Base-by-base conservation (phyloP, 2,888 invertebrate genomes). In the Automeris io region DNA sequence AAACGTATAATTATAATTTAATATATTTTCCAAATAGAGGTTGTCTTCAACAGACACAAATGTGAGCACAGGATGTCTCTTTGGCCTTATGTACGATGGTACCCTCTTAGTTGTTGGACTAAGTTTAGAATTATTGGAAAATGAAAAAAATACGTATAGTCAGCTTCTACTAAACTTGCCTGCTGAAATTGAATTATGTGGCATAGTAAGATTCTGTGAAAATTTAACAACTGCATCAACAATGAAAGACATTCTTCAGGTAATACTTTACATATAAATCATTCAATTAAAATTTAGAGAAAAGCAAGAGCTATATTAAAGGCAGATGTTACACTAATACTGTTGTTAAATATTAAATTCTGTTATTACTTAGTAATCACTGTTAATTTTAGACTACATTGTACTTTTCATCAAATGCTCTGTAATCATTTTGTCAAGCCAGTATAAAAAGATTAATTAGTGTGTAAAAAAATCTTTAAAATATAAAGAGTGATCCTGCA, bases 151-250 rank as follows among this genome's bases (percentile, higher is more conserved):
- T 47, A 68, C 78, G n/a, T 81, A 87, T 46, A 79, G 75, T 25
- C 80, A 87, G 46, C 63, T 91, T 24, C 86, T 90, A 46, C 82
- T 92, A 18, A 90, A 91, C 56, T 89, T 94, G 57, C 94, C 95
- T 9, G 91, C 92, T 2, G 94, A 94, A 70, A 75, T 94, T 42
- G 93, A 94, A 74, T 79, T 93, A 35, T 94, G 93, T 66, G 95
- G 94, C 18, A 86, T 92, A 40, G 88, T 94, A 9, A 90, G 90
- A 56, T 90, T 92, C 46, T 90, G 90, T 12, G 89, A 91, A 51
- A 87, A 87, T 33, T 72, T 88, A 29, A 88, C 89, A 47, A 85
- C 89, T 31, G 89, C 91, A 52, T 88, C 88, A 2, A 89, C 90
- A 57, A 79, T 91, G 18, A 90, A 89, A 61, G 90, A 91, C 66